These are phyloP conservation scores for Melipona quadrifasciata DNA, from an alignment of 1,140 invertebrate genomes.

Conservation along the genomic window DNA sequence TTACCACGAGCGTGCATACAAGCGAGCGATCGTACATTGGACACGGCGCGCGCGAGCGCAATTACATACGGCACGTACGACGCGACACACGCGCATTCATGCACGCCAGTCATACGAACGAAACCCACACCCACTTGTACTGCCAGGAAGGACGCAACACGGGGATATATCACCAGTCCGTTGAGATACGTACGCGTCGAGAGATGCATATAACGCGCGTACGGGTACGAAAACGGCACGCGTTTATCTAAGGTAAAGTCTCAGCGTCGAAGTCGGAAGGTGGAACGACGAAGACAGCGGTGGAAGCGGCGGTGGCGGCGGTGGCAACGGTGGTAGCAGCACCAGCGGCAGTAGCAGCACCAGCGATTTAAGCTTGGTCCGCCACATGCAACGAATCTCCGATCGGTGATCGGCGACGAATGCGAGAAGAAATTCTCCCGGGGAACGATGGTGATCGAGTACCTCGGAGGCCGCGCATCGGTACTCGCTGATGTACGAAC, in stretches of 20 bases:
- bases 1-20: conserved; percentile 48
- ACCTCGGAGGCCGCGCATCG: conserved; percentile 59
- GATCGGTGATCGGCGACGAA: conserved; percentile 49
- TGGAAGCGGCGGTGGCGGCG: not conserved
- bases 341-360: conserved; percentile 33
- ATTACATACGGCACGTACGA: conserved; percentile 18
- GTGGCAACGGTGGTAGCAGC: not conserved
- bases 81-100: conserved; percentile 13
- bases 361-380: conserved; percentile 48
- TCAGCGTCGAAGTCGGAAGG: conserved; percentile 51
- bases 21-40: conserved; percentile 20
- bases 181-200: conserved; percentile 43
- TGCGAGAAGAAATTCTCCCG: conserved; percentile 45
- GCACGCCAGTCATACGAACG: conserved; percentile 37
- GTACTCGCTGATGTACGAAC: conserved; percentile 37
- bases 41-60: conserved; percentile 7
- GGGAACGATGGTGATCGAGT: conserved; percentile 54
- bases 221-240: conserved; percentile 18
- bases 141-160: conserved; percentile 30
- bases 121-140: conserved; percentile 50
- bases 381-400: conserved; percentile 46
- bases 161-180: conserved; percentile 41
- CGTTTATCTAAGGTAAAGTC: conserved; percentile 43
- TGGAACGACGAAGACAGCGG: conserved; percentile 33
- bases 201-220: conserved; percentile 53